These are phyloP conservation scores for Alcedo atthis DNA, from an alignment of 2,797 vertebrate genomes.

Conservation along the genomic window DNA sequence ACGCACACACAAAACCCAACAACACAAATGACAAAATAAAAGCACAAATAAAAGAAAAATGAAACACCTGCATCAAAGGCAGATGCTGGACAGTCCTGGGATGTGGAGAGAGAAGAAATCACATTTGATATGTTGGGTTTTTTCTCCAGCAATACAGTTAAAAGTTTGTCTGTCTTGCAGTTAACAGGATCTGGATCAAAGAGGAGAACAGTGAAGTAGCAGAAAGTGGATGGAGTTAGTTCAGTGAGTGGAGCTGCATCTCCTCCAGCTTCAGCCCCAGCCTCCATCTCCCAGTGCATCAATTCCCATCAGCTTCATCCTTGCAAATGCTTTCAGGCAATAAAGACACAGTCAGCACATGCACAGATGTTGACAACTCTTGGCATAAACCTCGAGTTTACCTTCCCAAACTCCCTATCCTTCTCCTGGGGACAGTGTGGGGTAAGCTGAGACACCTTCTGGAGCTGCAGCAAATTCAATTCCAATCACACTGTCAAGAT, in stretches of 20 bases:
- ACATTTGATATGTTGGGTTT: neutral
- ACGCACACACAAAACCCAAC: too few species aligned
- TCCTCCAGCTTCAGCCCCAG: neutral
- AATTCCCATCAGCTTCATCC: neutral
- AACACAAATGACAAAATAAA: neutral
- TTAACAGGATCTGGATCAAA: neutral
- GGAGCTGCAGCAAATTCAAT: neutral
- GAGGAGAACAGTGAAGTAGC: neutral
- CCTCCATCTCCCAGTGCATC: neutral
- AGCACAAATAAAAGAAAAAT: neutral
- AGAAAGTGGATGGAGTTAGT: neutral
- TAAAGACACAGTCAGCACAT: neutral
- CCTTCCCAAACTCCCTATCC: neutral
- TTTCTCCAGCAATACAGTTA: neutral
- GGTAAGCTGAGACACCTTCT: neutral
- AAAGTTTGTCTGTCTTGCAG: neutral
- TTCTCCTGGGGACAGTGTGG: neutral
- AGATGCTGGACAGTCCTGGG: slow-evolving; percentile 2
- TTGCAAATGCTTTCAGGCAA: neutral
- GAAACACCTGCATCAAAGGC: neutral
- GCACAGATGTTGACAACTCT: neutral
- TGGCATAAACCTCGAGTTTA: neutral
- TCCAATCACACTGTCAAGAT: neutral
- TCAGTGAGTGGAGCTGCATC: neutral
- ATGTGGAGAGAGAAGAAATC: neutral